Evolutionary conservation across 1,140 invertebrate genomes (phyloP), one percentile per base, ranked within the genome.

Genomic region (Philopotamus ludificatus): DNA sequence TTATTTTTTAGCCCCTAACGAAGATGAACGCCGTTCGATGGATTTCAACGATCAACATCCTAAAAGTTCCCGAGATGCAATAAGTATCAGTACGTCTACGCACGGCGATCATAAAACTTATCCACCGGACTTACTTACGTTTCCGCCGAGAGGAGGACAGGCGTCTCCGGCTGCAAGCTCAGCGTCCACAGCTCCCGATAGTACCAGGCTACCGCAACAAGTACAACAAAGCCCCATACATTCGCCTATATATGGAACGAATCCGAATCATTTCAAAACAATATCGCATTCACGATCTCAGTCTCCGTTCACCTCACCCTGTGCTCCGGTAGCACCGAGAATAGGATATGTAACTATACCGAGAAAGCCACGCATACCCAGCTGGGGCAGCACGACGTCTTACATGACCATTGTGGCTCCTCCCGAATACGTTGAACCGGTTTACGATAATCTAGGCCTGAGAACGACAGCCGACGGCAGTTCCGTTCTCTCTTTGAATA

Each of bases 311-410:
- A 82, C 80, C 62, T 77, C 79, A 42, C 80, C 80, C 42, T 79
- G 80, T 10, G 82, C 79, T 65, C 83, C 77, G 66, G 81, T 77
- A 62, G 75, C 86, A 47, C 84, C 87, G n/a, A 82, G 88, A 57
- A 86, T 87, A 74, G 89, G 89, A 2, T 93, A 92, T 72, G 89
- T 92, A 7, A 93, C 91, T 3, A 91, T 95, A 59, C 92, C 92
- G 0, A 82, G 92, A 63, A 79, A 91, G 72, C 92, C 91, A 0
- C 80, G 91, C 47, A 86, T 89, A 0, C 89, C 90, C 0, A 92
- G 90, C 63, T 93, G 91, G 89, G 88, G 89, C 54, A 87, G 87
- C 9, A 85, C 84, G 1, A 84, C 83, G 1, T 79, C 77, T 64
- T 63, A 66, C 51, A 70, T 80, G 63, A 76, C 78, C 22, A 83